Conservation (phyloP, 2,888 invertebrate genomes). For the Sussaba pulchella region DNA sequence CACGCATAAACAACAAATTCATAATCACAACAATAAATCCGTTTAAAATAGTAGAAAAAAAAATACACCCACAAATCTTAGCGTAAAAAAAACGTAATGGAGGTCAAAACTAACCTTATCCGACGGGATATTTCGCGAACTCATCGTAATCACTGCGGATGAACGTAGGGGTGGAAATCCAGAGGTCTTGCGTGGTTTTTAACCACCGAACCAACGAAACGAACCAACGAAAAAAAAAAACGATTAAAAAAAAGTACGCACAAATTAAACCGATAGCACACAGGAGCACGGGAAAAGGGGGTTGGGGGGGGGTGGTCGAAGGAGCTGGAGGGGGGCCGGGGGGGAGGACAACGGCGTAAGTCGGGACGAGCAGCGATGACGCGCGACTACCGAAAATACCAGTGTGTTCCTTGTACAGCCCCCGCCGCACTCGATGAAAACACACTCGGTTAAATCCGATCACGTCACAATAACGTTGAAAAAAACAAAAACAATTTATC, state of each 20-base stretch:
- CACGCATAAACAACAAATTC: too few relatives aligned
- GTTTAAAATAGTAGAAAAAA: neutral
- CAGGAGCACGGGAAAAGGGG: slow-evolving; percentile 36
- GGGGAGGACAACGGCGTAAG: slow-evolving; percentile 15
- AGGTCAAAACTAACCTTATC: slow-evolving; percentile 88
- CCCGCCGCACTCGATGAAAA: slow-evolving; percentile 51
- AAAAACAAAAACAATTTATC: slow-evolving; percentile 47
- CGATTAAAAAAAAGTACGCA: slow-evolving; percentile 61
- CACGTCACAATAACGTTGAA: slow-evolving; percentile 59
- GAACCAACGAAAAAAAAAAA: slow-evolving; percentile 14
- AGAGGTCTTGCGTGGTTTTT: slow-evolving; percentile 76
- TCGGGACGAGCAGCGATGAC: neutral
- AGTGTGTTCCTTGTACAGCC: neutral
- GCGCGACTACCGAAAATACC: slow-evolving; percentile 4
- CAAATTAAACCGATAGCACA: slow-evolving; percentile 73
- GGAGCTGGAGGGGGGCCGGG: slow-evolving; percentile 29
- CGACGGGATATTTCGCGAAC: slow-evolving; percentile 92
- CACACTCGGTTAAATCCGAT: slow-evolving; percentile 21
- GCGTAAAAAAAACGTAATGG: neutral
- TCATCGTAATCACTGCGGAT: slow-evolving; percentile 85
- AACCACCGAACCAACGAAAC: slow-evolving; percentile 13
- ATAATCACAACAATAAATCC: neutral
- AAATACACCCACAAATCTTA: neutral
- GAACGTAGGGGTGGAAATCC: slow-evolving; percentile 73
- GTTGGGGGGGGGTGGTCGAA: slow-evolving; percentile 32